Conservation (phyloP, 2,797 vertebrate genomes). For the Petrocephalus schoutedeni region DNA sequence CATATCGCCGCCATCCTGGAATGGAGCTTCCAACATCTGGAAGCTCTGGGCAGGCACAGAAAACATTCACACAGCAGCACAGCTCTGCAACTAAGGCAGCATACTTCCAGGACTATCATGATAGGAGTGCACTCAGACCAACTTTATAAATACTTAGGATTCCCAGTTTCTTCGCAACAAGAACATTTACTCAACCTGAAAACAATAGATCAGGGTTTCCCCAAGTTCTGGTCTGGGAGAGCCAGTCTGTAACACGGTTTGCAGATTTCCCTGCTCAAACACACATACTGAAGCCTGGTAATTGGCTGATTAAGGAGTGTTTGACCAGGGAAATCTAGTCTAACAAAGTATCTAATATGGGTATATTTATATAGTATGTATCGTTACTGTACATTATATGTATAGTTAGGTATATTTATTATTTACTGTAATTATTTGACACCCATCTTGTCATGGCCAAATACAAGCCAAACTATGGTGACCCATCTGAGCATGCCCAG, state of each 20-base stretch:
- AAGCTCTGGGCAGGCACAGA: slow-evolving; percentile 47
- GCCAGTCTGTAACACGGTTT: neutral
- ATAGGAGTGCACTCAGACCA: neutral
- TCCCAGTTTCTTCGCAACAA: neutral
- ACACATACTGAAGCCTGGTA: neutral
- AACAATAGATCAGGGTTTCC: neutral
- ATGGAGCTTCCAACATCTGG: slow-evolving; percentile 35
- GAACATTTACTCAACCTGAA: neutral
- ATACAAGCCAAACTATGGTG: neutral
- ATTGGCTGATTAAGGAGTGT: neutral
- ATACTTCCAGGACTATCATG: neutral
- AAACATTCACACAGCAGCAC: neutral
- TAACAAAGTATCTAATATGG: neutral
- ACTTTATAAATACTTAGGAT: neutral
- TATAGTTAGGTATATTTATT: no score
- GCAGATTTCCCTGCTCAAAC: neutral
- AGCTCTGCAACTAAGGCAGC: neutral
- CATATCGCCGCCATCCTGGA: slow-evolving; percentile 7
- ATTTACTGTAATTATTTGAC: no score
- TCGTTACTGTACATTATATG: no score
- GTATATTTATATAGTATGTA: no score
- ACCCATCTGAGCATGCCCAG: neutral
- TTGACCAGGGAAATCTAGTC: neutral
- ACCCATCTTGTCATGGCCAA: neutral
- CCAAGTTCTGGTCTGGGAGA: neutral